phyloP scores from a whole-genome alignment of 2,888 invertebrate species.

The Holacanthella duospinosa region DNA sequence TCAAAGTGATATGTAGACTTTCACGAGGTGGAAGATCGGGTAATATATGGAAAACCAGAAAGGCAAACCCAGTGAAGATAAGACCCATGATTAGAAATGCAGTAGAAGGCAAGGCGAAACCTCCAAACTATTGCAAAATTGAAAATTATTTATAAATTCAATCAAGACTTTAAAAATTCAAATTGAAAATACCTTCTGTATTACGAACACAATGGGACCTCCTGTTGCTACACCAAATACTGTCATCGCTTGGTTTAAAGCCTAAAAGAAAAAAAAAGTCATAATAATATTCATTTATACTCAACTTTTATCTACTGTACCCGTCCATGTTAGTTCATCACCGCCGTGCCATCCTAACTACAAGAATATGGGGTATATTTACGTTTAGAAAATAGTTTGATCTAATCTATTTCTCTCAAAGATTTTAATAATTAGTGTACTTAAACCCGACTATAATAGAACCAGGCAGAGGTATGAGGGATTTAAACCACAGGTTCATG shows the following conservation, averaged over 20 bases:
- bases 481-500: no score
- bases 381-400: no score
- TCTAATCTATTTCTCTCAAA: background rate
- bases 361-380: no score
- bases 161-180: background rate
- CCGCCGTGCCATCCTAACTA: no score
- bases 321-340: no score
- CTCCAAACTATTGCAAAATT: background rate
- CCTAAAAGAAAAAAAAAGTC: background rate
- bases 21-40: background rate
- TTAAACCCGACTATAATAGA: no score
- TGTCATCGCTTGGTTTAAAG: background rate
- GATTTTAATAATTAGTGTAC: no score
- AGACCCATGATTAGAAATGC: background rate
- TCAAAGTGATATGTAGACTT: background rate
- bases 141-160: background rate
- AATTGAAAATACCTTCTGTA: background rate
- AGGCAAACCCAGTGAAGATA: background rate
- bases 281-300: no score
- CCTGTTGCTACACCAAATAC: background rate
- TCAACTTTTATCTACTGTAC: no score
- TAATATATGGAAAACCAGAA: background rate
- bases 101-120: background rate
- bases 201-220: background rate
- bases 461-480: no score